Evolutionary conservation across 2,888 invertebrate genomes (phyloP).

Genomic region (Watsonalla binaria): DNA sequence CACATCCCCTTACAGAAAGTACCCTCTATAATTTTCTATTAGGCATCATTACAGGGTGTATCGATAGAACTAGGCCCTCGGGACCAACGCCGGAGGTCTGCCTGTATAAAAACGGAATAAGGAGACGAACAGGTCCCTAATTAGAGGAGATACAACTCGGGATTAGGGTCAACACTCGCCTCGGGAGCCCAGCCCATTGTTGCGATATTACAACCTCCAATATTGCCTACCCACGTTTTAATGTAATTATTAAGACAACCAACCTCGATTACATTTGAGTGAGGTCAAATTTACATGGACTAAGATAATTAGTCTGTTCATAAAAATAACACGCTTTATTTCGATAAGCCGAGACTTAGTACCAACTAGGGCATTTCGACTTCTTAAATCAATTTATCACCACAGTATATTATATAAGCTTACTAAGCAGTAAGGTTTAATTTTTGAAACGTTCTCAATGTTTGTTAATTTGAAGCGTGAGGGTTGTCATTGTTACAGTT

Average conservation of each 20-base stretch:
- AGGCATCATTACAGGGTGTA: constrained; percentile 9
- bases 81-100: constrained; percentile 21
- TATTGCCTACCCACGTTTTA: constrained; percentile 41
- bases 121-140: constrained; percentile 50
- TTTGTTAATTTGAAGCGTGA: no score
- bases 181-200: constrained; percentile 33
- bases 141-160: constrained; percentile 60
- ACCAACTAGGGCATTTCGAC: no score
- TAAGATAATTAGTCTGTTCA: background rate
- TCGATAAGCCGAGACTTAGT: no score
- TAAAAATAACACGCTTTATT: background rate
- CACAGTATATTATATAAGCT: no score
- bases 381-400: no score
- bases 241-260: constrained; percentile 26
- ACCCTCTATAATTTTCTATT: background rate
- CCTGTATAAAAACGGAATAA: constrained; percentile 48
- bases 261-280: background rate
- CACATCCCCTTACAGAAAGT: background rate
- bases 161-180: constrained; percentile 52
- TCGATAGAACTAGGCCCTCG: constrained; percentile 32
- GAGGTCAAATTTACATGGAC: constrained; percentile 1
- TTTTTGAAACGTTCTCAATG: no score
- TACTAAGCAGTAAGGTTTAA: no score
- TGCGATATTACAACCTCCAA: constrained; percentile 32
- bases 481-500: no score